phyloP scores from a whole-genome alignment of 2,113 vertebrate species.

The Anolis sagrei region DNA sequence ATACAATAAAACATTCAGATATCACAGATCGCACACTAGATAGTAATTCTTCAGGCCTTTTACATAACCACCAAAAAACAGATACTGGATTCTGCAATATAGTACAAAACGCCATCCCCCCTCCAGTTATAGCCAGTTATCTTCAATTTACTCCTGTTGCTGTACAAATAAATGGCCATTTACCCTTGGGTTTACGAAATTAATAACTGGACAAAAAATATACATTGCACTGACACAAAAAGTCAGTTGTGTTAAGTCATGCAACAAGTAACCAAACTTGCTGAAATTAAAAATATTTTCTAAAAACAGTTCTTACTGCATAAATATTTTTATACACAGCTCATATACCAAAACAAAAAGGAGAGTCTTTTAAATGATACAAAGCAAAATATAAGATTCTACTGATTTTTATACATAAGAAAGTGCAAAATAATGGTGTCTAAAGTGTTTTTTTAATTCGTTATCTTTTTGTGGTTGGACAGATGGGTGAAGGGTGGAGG shows the following conservation, averaged over 20 bases:
- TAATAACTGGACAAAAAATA: slow-evolving; percentile 91
- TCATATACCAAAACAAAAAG: slow-evolving; percentile 87
- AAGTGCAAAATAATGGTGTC: slow-evolving; percentile 90
- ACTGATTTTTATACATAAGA: slow-evolving; percentile 87
- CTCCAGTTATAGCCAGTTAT: slow-evolving; percentile 84
- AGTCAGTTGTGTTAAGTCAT: slow-evolving; percentile 99
- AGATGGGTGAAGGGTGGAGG: slow-evolving; percentile 70
- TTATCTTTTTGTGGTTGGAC: slow-evolving; percentile 70
- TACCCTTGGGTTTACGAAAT: slow-evolving; percentile 84
- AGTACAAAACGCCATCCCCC: slow-evolving; percentile 92
- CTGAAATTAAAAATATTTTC: slow-evolving; percentile 95
- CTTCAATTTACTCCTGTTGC: slow-evolving; percentile 83
- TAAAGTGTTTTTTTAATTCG: slow-evolving; percentile 76
- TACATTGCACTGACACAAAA: slow-evolving; percentile 99
- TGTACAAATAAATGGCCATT: slow-evolving; percentile 88
- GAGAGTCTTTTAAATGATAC: slow-evolving; percentile 86
- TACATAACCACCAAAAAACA: slow-evolving; percentile 91
- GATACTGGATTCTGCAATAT: slow-evolving; percentile 82
- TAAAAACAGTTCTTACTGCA: slow-evolving; percentile 95
- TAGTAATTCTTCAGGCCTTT: slow-evolving; percentile 92
- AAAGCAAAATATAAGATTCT: slow-evolving; percentile 86
- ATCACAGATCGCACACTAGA: slow-evolving; percentile 97
- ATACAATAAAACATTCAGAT: slow-evolving; percentile 97
- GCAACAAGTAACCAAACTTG: slow-evolving; percentile 99
- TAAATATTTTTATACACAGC: slow-evolving; percentile 99